Evolutionary conservation across 2,797 vertebrate genomes (phyloP), one percentile per base, ranked within the genome.

Genomic region (Coregonus suidteri): DNA sequence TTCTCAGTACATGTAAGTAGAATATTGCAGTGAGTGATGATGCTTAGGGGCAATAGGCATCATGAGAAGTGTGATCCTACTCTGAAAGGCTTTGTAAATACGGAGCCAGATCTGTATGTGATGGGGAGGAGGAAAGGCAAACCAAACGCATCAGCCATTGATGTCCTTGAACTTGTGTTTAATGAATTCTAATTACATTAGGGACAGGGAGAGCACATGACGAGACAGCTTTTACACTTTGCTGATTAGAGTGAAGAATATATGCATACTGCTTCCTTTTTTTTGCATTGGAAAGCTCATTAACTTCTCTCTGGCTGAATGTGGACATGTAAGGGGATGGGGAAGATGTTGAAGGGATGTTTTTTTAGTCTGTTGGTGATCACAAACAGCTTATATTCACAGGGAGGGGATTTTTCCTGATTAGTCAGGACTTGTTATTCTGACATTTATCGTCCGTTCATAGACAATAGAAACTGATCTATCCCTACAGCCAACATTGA

Each of bases 141-240:
- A 47, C 9, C 9, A 47, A 47, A 47, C 41, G 9, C 41, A 9
- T 47, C 41, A 47, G 9, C 82, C 79, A 84, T 88, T 89, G 82
- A 88, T 84, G 86, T 86, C 85, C 88, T 91, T 92, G 81, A 93
- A 90, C 84, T 88, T 89, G 83, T 83, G 83, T 91, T 91, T 88
- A 90, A 93, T 92, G 91, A 79, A 91, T 91, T 90, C 83, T 91
- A 91, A 93, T 93, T 93, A 90, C 85, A 88, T 90, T 89, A 91
- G 82, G 87, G 78, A 18, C 4, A 64, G 77, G 79, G 82, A 81
- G 66, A 85, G 82, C 80, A 81, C 86, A 82, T 81, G 82, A 91
- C 84, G 81, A 89, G 85, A 88, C 78, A 83, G 82, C 52, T 77
- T 87, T 87, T 89, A 82, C 82, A 80, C 85, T 92, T 89, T 84